Percentiles rank a stretch among this genome's conserved stretches.
These are phyloP conservation scores for Cancer borealis DNA, from an alignment of 2,888 invertebrate genomes.

Conservation along the genomic window DNA sequence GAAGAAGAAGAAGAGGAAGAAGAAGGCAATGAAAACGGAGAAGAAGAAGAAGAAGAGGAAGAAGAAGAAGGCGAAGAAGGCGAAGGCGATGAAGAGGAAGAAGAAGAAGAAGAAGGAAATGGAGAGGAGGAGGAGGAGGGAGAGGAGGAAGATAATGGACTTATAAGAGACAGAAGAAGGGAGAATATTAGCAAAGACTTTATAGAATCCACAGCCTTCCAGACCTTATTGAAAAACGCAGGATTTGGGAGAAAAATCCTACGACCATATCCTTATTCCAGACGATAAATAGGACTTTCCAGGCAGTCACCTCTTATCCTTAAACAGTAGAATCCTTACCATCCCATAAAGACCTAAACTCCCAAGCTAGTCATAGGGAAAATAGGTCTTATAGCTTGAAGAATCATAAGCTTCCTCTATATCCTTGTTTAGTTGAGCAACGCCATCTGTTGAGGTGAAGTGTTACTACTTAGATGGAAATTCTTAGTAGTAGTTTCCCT, in stretches of 20 bases:
- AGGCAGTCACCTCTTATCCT: not conserved
- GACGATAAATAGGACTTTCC: not conserved
- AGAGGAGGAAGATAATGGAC: not conserved
- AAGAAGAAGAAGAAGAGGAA: not conserved
- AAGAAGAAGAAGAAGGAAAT: not conserved
- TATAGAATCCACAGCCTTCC: not conserved
- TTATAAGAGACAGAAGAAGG: not conserved
- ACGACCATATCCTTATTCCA: not conserved
- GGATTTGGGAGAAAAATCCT: slow-evolving; percentile 31
- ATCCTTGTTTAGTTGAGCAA: not conserved
- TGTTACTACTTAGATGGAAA: not conserved
- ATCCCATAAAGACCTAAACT: not conserved
- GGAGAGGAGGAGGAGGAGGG: not conserved
- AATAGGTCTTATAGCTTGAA: not conserved
- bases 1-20: not conserved
- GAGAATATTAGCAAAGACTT: not conserved
- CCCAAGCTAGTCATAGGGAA: slow-evolving; percentile 28
- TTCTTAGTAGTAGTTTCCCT: not conserved
- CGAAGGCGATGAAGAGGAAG: too few species aligned
- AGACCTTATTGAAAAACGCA: not conserved
- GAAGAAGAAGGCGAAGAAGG: not conserved
- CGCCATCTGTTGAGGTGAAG: not conserved
- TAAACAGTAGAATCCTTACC: not conserved
- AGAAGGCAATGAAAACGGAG: not conserved
- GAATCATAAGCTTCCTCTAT: not conserved